These are phyloP conservation scores for Fulmarus glacialis DNA, from an alignment of 2,113 vertebrate species.

Conservation along the genomic window DNA sequence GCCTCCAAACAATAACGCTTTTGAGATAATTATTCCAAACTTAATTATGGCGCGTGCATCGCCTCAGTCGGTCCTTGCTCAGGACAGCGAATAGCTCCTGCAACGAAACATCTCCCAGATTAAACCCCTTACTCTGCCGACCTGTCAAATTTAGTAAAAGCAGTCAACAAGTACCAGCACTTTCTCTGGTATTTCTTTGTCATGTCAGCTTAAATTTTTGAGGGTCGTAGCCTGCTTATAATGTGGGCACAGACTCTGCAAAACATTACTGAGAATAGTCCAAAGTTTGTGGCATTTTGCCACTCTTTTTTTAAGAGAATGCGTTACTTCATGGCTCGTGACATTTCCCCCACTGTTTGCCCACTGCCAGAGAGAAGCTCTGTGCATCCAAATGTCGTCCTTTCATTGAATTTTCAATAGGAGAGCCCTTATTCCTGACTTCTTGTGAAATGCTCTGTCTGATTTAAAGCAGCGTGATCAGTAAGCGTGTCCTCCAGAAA, in stretches of 20 bases:
- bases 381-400: background rate
- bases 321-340: background rate
- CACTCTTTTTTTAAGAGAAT: background rate
- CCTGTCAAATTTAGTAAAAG: background rate
- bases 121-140: background rate
- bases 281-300: background rate
- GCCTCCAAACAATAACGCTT: rapidly evolving
- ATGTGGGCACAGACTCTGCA: background rate
- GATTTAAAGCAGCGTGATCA: background rate
- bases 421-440: background rate
- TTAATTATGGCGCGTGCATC: rapidly evolving
- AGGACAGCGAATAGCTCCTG: background rate
- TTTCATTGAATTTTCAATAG: background rate
- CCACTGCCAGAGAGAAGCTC: background rate
- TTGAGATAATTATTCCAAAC: background rate
- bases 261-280: background rate
- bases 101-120: background rate
- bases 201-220: background rate
- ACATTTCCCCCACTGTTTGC: background rate
- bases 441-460: background rate
- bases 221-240: background rate
- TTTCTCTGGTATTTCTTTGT: background rate
- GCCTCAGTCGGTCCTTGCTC: rapidly evolving
- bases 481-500: background rate
- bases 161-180: background rate